These are phyloP conservation scores for Myoxocephalus aenaeus DNA, from an alignment of 2,797 vertebrate species.

Conservation along the genomic window DNA sequence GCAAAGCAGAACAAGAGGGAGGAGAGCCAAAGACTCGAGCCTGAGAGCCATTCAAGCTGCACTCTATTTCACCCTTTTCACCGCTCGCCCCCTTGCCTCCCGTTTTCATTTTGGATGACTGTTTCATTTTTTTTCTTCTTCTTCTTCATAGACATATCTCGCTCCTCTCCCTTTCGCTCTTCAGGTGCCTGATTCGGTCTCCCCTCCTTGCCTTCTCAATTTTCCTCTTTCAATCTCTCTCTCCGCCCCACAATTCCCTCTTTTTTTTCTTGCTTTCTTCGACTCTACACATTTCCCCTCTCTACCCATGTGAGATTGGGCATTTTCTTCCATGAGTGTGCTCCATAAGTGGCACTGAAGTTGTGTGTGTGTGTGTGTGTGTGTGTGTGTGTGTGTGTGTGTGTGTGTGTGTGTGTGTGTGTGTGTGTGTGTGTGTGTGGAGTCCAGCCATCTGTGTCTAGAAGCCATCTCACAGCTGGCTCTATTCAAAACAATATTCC, in stretches of 20 bases:
- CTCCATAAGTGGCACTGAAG: constrained; percentile 41
- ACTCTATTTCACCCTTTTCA: constrained; percentile 65
- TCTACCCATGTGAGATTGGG: constrained; percentile 54
- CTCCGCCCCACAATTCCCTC: constrained; percentile 19
- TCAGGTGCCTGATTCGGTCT: constrained; percentile 31
- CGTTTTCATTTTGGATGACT: constrained; percentile 54
- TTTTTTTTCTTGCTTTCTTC: constrained; percentile 30
- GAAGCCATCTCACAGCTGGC: constrained; percentile 59
- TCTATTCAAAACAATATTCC: constrained; percentile 73
- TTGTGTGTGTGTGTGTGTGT: constrained; percentile 11
- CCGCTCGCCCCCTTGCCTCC: constrained; percentile 48
- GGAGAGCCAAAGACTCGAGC: constrained; percentile 52
- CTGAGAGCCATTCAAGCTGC: constrained; percentile 64
- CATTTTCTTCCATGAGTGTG: constrained; percentile 52
- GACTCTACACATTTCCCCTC: constrained; percentile 27
- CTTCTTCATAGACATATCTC: constrained; percentile 43
- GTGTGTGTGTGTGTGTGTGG: constrained; percentile 17
- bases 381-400: neutral
- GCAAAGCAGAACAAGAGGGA: constrained; percentile 49
- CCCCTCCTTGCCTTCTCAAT: constrained; percentile 32
- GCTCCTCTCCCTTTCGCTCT: constrained; percentile 24
- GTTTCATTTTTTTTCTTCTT: constrained; percentile 44
- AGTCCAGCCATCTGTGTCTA: constrained; percentile 51
- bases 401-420: constrained; percentile 5
- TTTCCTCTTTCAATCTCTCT: constrained; percentile 38